phyloP scores from a whole-genome alignment of 2,113 vertebrate genomes.

The human region DNA sequence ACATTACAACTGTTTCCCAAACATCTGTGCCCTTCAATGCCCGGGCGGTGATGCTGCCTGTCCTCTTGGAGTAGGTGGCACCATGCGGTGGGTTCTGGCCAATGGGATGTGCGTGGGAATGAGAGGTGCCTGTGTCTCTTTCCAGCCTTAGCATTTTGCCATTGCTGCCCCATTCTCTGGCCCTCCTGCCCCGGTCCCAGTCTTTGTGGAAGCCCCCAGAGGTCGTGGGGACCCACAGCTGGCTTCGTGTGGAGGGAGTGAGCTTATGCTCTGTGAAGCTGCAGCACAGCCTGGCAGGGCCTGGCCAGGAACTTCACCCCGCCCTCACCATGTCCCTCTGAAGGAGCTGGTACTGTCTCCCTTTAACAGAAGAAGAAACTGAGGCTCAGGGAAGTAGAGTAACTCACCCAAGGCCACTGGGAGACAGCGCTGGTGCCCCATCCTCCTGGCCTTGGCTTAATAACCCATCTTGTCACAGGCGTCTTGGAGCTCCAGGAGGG shows the following conservation, averaged over 20 bases:
- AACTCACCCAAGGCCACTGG: neutral
- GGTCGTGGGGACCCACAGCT: neutral
- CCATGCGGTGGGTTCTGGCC: neutral
- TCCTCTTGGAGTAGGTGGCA: neutral
- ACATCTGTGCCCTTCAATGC: neutral
- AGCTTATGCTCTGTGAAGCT: neutral
- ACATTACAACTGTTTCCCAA: neutral
- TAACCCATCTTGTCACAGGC: neutral
- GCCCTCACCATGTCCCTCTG: neutral
- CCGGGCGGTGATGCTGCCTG: neutral
- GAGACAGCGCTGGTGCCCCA: neutral
- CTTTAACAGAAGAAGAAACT: neutral
- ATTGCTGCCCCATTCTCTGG: neutral
- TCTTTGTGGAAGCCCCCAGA: neutral
- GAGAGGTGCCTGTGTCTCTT: neutral
- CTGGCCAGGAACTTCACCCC: neutral
- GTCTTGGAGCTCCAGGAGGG: neutral
- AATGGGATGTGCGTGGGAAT: neutral
- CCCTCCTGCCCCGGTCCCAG: neutral
- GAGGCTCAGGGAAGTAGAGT: neutral
- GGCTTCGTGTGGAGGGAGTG: neutral
- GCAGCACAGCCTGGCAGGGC: neutral
- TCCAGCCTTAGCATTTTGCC: too few species aligned
- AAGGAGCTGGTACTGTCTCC: neutral
- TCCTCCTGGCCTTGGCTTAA: neutral